phyloP scores from a whole-genome alignment of 2,888 invertebrate genomes.

The Heteromurus nitidus region DNA sequence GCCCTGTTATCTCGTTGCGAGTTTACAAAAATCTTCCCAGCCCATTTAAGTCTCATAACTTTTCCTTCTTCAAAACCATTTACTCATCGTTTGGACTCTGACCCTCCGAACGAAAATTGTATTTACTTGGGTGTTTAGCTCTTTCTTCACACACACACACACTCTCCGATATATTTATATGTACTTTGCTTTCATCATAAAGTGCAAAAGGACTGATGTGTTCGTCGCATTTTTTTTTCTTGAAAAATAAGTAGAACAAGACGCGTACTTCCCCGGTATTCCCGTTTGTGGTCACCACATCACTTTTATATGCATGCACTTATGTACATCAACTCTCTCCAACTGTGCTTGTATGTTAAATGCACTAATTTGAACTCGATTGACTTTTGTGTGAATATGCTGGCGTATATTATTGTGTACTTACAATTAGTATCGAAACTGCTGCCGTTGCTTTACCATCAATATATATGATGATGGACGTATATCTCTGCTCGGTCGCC shows the following conservation, averaged over 20 bases:
- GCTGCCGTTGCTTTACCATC: too few species aligned
- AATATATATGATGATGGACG: too few species aligned
- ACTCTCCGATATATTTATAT: neutral
- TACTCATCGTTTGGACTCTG: constrained; percentile 42
- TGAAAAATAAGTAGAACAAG: constrained; percentile 47
- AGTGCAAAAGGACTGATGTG: neutral
- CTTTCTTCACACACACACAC: too few species aligned
- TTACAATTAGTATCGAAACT: too few species aligned
- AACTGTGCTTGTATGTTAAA: neutral
- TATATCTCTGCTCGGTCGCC: too few species aligned
- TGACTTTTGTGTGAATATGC: neutral
- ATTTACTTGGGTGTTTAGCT: constrained; percentile 1
- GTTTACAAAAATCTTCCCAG: constrained; percentile 6
- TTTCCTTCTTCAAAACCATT: neutral
- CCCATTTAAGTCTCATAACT: neutral
- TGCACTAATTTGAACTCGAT: neutral
- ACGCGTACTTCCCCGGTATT: constrained; percentile 64
- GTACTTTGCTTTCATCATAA: neutral
- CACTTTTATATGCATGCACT: neutral
- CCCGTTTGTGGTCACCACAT: constrained; percentile 58
- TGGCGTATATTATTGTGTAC: too few species aligned
- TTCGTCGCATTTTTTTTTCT: neutral
- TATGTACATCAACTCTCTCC: neutral
- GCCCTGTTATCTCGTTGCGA: constrained; percentile 14
- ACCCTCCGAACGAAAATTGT: constrained; percentile 25